Evolutionary conservation across 2,797 vertebrate genomes (phyloP), one percentile per base, ranked within the genome.

Genomic region (Diplodus sargus): DNA sequence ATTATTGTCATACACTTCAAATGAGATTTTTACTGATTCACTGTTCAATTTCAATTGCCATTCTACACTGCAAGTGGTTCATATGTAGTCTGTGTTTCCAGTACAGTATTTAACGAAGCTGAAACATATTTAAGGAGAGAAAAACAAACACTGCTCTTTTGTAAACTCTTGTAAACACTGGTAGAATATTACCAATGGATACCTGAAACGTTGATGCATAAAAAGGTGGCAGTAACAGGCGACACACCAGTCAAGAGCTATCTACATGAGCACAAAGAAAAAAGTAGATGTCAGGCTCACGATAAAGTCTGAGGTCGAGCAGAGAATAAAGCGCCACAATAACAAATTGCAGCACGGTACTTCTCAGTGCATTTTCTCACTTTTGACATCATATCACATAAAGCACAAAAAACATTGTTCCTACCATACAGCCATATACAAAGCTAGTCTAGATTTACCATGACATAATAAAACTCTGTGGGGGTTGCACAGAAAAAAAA

Each of bases 331-430:
- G 80, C 91, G 90, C 84, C 87, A 92, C 86, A 87, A 87, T 82
- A 69, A 87, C 87, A 78, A 73, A 85, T 86, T 89, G 86, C 89
- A 89, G 89, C 84, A 80, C 87, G 80, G 83, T 78, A 73, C 78
- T 89, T 87, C 85, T 91, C 85, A 92, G 90, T 92, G 92, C 90
- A 92, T 91, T 91, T 88, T 89, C 87, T 92, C 79, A 91, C 86
- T 88, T 39, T 92, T 88, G 90, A 93, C 93, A 94, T 90, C 88
- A 91, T 91, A 88, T 87, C 89, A 94, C 89, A 93, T 81, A 83
- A 88, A 92, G 85, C 89, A 92, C 86, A 3, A 89, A 88, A 89
- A 88, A 92, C 88, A 86, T 76, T 75, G 75, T 82, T 91, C 74
- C 84, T 87, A 91, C 83, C 73, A 59, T 83, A 93, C 81, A 90